Conservation (phyloP, 2,888 invertebrate species). For the Rhagium mordax region DNA sequence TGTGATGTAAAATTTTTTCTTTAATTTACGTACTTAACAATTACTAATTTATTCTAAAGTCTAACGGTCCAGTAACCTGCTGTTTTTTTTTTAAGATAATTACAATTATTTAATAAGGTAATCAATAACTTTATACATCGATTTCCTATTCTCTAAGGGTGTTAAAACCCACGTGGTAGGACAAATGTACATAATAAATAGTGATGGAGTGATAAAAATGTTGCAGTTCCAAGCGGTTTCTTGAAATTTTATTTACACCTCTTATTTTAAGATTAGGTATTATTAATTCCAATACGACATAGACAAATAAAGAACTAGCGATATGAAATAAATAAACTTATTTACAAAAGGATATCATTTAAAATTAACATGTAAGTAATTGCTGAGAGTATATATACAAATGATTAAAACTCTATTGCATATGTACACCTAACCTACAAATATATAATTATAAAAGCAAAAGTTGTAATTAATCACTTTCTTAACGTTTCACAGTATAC, state of each 20-base stretch:
- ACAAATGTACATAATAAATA: conserved; percentile 51
- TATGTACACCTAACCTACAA: conserved; percentile 61
- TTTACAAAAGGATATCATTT: conserved; percentile 54
- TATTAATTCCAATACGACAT: conserved; percentile 26
- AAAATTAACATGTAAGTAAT: conserved; percentile 49
- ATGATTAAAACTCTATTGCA: conserved; percentile 52
- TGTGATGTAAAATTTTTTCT: conserved; percentile 39
- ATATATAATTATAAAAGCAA: conserved; percentile 46
- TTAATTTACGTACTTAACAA: conserved; percentile 38
- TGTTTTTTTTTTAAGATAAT: conserved; percentile 47
- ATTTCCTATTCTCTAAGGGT: conserved; percentile 37
- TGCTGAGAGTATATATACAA: conserved; percentile 46
- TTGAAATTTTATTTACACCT: conserved; percentile 43
- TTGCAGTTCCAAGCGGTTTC: conserved; percentile 29
- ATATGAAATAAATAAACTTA: conserved; percentile 54
- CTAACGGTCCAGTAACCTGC: conserved; percentile 56
- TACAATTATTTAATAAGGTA: conserved; percentile 37
- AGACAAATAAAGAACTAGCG: conserved; percentile 40
- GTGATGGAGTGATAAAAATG: conserved; percentile 39
- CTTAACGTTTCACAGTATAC: conserved; percentile 36
- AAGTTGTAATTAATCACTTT: conserved; percentile 39
- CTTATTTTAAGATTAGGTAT: conserved; percentile 37
- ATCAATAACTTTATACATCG: conserved; percentile 46
- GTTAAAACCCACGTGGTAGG: conserved; percentile 42
- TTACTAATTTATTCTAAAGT: conserved; percentile 41